These are phyloP conservation scores for Todus mexicanus DNA, from an alignment of 2,797 vertebrate genomes.

Conservation along the genomic window DNA sequence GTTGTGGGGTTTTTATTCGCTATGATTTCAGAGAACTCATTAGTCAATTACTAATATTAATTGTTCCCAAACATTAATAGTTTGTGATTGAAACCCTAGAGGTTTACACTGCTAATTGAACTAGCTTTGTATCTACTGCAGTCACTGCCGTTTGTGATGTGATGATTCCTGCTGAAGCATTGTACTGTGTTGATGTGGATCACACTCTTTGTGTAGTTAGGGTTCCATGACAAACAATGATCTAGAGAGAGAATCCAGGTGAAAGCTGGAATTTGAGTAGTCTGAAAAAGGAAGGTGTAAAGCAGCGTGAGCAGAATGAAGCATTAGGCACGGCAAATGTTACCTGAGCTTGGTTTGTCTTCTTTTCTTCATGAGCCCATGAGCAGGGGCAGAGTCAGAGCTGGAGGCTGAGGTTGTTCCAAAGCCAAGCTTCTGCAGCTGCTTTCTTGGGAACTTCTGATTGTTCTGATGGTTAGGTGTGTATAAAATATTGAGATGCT, in stretches of 20 bases:
- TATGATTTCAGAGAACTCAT: neutral
- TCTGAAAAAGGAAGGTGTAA: neutral
- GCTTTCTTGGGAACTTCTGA: neutral
- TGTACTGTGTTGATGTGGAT: rapidly evolving
- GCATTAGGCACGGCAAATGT: neutral
- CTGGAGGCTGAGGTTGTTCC: neutral
- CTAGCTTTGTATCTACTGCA: neutral
- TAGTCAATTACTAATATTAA: neutral
- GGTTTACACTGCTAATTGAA: neutral
- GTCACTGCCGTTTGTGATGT: neutral
- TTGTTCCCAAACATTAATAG: neutral
- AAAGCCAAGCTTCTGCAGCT: neutral
- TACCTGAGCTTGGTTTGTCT: neutral
- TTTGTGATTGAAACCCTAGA: neutral
- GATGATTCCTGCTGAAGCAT: neutral
- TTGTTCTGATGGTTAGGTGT: neutral
- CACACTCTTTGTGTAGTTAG: neutral
- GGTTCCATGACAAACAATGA: neutral
- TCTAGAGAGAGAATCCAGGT: neutral
- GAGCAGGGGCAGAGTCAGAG: neutral
- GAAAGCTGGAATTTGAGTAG: neutral
- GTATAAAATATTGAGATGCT: neutral
- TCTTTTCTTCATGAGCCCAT: neutral
- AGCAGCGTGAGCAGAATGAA: neutral
- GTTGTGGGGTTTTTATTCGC: neutral